These are phyloP conservation scores for Trichogramma pretiosum DNA, from an alignment of 1,140 invertebrate species.

Conservation along the genomic window DNA sequence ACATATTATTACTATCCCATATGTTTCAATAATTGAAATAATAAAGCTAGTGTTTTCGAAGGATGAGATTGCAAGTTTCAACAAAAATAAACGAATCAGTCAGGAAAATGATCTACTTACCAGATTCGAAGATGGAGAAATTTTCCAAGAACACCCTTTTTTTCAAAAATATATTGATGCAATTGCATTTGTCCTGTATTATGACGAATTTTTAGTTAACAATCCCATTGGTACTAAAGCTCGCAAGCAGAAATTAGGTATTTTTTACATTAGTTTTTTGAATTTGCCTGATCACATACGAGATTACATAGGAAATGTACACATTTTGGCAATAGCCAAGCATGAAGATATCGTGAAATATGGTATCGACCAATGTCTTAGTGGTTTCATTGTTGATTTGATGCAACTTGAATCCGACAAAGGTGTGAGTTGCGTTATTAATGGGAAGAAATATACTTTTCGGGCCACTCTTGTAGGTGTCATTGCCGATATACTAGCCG, in stretches of 20 bases:
- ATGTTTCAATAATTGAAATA: background rate
- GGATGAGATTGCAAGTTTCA: background rate
- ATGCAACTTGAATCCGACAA: slow-evolving; percentile 6
- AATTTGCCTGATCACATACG: slow-evolving; percentile 10
- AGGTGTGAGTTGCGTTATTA: background rate
- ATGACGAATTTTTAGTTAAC: slow-evolving; percentile 12
- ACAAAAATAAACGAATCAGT: background rate
- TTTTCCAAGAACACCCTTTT: slow-evolving; percentile 1
- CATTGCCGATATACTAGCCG: slow-evolving; percentile 6
- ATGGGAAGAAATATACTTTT: background rate
- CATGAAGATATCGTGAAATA: slow-evolving; percentile 11
- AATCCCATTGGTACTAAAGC: slow-evolving; percentile 9
- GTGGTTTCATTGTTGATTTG: slow-evolving; percentile 9
- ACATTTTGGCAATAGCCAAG: background rate
- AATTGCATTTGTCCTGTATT: slow-evolving; percentile 6
- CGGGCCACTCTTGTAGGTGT: slow-evolving; percentile 1
- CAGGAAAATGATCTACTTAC: background rate
- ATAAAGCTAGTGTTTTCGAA: slow-evolving; percentile 1
- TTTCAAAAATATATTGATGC: slow-evolving; percentile 4
- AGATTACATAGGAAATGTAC: slow-evolving; percentile 1
- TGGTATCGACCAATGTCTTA: slow-evolving; percentile 2
- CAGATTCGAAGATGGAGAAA: slow-evolving; percentile 2
- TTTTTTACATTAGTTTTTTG: slow-evolving; percentile 4
- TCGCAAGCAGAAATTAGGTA: slow-evolving; percentile 8
- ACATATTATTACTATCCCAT: background rate